Evolutionary conservation across 2,113 vertebrate species (phyloP).

Genomic region (Lutjanus erythropterus): DNA sequence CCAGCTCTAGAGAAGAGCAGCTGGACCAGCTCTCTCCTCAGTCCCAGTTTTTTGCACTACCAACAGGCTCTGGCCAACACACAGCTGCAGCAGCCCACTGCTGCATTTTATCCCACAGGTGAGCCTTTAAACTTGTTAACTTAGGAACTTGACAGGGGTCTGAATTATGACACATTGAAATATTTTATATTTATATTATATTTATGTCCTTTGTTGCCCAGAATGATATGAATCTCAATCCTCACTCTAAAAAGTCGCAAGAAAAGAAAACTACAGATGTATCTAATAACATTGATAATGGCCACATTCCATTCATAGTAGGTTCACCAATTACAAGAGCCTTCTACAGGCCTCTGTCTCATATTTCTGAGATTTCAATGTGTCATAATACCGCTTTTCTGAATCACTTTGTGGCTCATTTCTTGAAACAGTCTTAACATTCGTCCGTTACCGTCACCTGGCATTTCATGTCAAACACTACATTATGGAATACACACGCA

Average conservation of each 20-base stretch:
- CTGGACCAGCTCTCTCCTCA: slow-evolving; percentile 92
- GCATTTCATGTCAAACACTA: too few species aligned
- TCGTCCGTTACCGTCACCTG: too few species aligned
- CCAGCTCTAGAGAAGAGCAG: slow-evolving; percentile 96
- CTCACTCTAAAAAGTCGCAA: not conserved
- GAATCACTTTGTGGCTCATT: too few species aligned
- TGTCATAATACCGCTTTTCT: too few species aligned
- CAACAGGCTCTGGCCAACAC: slow-evolving; percentile 96
- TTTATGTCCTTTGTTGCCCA: not conserved
- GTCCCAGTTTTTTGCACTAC: slow-evolving; percentile 97
- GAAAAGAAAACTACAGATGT: not conserved
- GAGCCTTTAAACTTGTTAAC: slow-evolving; percentile 39
- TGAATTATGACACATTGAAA: not conserved
- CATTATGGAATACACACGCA: too few species aligned
- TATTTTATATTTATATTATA: not conserved
- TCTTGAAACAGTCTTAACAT: too few species aligned
- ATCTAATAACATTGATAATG: too few species aligned
- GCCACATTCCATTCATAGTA: not conserved
- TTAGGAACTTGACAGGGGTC: not conserved
- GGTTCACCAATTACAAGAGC: not conserved
- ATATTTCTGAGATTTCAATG: too few species aligned
- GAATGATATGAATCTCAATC: not conserved
- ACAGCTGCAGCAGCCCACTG: slow-evolving; percentile 92
- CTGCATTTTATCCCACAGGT: slow-evolving; percentile 95
- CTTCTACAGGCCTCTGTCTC: not conserved